Conservation (phyloP, 2,888 invertebrate genomes). For the Platynereis dumerilii region DNA sequence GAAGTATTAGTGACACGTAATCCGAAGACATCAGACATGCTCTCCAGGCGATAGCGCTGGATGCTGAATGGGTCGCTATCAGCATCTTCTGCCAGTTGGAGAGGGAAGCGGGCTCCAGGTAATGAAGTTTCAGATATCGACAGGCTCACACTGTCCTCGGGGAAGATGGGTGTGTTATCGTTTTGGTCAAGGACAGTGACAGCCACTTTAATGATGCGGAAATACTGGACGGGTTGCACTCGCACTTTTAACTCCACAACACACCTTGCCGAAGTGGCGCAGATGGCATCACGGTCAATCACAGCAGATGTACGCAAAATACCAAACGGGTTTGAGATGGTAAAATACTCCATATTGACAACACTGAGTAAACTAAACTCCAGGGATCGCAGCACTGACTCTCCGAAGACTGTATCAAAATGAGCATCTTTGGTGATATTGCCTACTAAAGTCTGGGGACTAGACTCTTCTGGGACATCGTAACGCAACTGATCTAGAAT, state of each 20-base stretch:
- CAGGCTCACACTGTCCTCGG: slow-evolving; percentile 22
- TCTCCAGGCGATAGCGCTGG: slow-evolving; percentile 25
- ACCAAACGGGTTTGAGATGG: slow-evolving; percentile 28
- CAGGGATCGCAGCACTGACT: slow-evolving; percentile 13
- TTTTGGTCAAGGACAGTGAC: slow-evolving; percentile 55
- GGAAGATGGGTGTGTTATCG: slow-evolving; percentile 53
- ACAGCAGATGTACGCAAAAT: slow-evolving; percentile 25
- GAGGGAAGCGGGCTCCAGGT: slow-evolving; percentile 25
- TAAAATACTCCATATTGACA: slow-evolving; percentile 4
- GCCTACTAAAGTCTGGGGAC: slow-evolving; percentile 16
- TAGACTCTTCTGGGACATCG: slow-evolving; percentile 23
- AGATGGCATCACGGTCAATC: slow-evolving; percentile 33
- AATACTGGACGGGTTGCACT: slow-evolving; percentile 34
- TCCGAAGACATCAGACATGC: slow-evolving; percentile 23
- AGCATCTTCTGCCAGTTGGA: slow-evolving; percentile 34
- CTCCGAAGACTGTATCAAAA: slow-evolving; percentile 5
- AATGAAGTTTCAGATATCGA: slow-evolving; percentile 28
- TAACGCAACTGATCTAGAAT: slow-evolving; percentile 18
- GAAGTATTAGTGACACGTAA: slow-evolving; percentile 26
- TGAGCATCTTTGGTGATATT: slow-evolving; percentile 23
- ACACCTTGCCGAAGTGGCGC: slow-evolving; percentile 37
- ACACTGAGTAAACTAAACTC: slow-evolving; percentile 21
- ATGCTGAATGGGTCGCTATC: slow-evolving; percentile 32
- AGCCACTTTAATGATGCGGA: slow-evolving; percentile 44
- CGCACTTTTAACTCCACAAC: slow-evolving; percentile 28